Evolutionary conservation across 1,140 invertebrate species (phyloP).

Genomic region (Helicoverpa zea): DNA sequence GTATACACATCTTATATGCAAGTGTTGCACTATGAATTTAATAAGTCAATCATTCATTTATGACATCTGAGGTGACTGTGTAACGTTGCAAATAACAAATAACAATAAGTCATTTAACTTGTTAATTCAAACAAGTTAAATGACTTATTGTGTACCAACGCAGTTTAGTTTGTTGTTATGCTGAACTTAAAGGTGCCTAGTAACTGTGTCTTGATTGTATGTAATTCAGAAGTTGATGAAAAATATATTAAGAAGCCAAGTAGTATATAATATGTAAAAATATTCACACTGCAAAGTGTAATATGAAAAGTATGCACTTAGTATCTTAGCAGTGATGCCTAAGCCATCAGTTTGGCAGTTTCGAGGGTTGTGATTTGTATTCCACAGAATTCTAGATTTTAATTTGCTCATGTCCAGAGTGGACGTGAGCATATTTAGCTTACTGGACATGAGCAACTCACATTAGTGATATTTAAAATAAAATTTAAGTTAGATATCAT

Average conservation of each 20-base stretch:
- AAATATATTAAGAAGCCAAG: too few relatives aligned
- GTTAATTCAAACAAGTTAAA: too few relatives aligned
- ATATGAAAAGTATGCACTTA: too few relatives aligned
- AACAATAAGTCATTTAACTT: too few relatives aligned
- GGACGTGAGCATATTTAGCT: too few relatives aligned
- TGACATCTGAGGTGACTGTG: neutral
- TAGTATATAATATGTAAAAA: too few relatives aligned
- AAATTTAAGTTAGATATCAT: slow-evolving; percentile 46
- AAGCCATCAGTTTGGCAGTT: too few relatives aligned
- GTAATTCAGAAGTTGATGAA: too few relatives aligned
- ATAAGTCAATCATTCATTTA: neutral
- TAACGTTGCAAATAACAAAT: neutral
- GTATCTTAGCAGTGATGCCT: neutral
- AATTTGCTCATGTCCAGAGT: too few relatives aligned
- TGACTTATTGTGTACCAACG: neutral
- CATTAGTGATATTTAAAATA: neutral
- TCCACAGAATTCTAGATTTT: neutral
- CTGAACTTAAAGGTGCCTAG: too few relatives aligned
- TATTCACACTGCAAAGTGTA: too few relatives aligned
- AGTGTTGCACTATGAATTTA: neutral
- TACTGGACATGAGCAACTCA: too few relatives aligned
- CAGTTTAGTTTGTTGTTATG: neutral
- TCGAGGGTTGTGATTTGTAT: neutral
- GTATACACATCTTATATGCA: neutral
- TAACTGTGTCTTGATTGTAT: neutral